A percentile compares a stretch with the other conserved stretches of the same genome.
These are phyloP conservation scores for Drosophila kanekoi DNA, from an alignment of 2,888 invertebrate species.

Conservation along the genomic window DNA sequence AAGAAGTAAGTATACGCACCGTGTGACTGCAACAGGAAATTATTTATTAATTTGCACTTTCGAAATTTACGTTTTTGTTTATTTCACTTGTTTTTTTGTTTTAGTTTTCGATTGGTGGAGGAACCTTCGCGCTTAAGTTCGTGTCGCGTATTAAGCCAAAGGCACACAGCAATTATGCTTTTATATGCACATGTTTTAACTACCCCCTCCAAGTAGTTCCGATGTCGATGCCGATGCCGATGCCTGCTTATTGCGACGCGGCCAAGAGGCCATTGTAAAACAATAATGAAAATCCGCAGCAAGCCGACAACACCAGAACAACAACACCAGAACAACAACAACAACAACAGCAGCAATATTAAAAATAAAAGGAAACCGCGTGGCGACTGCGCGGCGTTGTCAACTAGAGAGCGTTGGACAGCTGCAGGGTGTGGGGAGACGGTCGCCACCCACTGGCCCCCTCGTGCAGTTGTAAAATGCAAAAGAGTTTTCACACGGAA, in stretches of 20 bases:
- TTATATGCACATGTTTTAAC: constrained; percentile 60
- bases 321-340: constrained; percentile 28
- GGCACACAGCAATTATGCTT: constrained; percentile 70
- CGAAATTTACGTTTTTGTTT: constrained; percentile 7
- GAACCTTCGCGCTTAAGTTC: constrained; percentile 63
- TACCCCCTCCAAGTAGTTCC: constrained; percentile 19
- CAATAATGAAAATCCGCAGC: constrained; percentile 65
- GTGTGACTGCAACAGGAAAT: constrained; percentile 43
- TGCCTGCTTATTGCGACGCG: constrained; percentile 73
- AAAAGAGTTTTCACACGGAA: constrained; percentile 67
- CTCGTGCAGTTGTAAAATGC: constrained; percentile 63
- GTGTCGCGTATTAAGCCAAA: constrained; percentile 68
- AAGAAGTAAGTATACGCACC: constrained; percentile 51
- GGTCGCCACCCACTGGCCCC: not conserved
- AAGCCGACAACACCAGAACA: constrained; percentile 38
- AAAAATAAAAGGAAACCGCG: constrained; percentile 30
- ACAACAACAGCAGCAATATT: constrained; percentile 14
- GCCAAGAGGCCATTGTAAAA: constrained; percentile 61
- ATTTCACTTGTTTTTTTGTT: not conserved
- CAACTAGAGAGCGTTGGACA: constrained; percentile 20
- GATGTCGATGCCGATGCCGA: constrained; percentile 35
- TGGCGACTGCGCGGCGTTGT: constrained; percentile 65
- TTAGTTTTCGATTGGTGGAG: constrained; percentile 10
- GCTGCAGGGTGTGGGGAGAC: constrained; percentile 6
- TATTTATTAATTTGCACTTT: constrained; percentile 22